Conservation (phyloP, 2,888 invertebrate species). For the Pristionchus mayeri region DNA sequence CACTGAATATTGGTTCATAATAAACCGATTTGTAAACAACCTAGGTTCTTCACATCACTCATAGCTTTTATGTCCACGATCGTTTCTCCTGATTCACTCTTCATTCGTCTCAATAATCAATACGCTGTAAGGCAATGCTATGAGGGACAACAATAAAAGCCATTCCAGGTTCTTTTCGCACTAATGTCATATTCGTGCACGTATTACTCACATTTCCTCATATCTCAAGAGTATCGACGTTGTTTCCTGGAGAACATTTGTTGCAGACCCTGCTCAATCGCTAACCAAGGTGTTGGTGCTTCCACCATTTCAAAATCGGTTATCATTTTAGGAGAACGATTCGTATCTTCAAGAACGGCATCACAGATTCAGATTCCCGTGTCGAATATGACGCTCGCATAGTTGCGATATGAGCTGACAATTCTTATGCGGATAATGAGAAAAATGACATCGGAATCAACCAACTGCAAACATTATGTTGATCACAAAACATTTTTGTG, state of each 20-base stretch:
- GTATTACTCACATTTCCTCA: slow-evolving; percentile 14
- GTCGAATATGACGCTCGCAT: not conserved
- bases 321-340: not conserved
- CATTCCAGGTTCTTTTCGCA: not conserved
- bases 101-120: not conserved
- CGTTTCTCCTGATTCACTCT: not conserved
- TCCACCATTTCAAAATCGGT: not conserved
- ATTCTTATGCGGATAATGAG: too few relatives aligned
- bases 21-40: not conserved
- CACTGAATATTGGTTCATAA: not conserved
- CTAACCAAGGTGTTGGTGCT: not conserved
- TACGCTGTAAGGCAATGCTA: not conserved
- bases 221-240: not conserved
- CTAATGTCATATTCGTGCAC: slow-evolving; percentile 29
- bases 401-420: not conserved
- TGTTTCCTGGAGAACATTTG: not conserved
- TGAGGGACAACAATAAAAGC: not conserved
- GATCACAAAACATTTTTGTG: too few relatives aligned
- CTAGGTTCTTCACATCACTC: not conserved
- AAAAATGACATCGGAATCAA: too few relatives aligned
- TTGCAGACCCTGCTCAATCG: not conserved
- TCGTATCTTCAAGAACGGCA: not conserved
- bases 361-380: not conserved
- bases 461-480: too few relatives aligned
- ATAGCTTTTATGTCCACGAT: slow-evolving; percentile 13